These are phyloP conservation scores for Drosophila multiciliata DNA, from an alignment of 2,888 invertebrate genomes.

Conservation along the genomic window DNA sequence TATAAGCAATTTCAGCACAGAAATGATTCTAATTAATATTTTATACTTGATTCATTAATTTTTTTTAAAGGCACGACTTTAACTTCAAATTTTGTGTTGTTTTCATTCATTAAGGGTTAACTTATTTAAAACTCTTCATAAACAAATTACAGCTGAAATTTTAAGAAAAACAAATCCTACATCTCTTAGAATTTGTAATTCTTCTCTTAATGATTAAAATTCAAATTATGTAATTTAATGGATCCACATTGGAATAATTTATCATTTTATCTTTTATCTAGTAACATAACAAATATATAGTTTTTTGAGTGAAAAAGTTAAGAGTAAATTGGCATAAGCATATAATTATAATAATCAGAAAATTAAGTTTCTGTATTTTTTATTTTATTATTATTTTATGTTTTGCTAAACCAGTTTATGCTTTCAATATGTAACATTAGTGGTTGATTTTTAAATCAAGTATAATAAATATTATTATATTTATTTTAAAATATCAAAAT, in stretches of 20 bases:
- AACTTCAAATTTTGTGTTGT: no score
- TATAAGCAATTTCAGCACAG: not conserved
- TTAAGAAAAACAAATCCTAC: not conserved
- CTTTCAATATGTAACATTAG: not conserved
- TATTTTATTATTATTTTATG: not conserved
- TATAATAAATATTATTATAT: not conserved
- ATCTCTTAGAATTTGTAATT: not conserved
- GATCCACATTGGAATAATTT: not conserved
- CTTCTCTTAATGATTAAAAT: not conserved
- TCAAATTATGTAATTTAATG: not conserved
- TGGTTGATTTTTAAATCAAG: not conserved
- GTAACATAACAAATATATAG: not conserved
- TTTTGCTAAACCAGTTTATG: no score
- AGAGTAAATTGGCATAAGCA: no score
- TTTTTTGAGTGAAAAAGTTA: no score
- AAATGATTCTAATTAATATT: not conserved
- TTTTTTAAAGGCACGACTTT: not conserved
- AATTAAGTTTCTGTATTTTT: no score
- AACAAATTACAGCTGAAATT: not conserved
- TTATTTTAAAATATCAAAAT: no score
- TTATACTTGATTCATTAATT: not conserved
- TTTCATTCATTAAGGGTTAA: not conserved
- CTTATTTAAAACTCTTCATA: not conserved
- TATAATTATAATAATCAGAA: no score
- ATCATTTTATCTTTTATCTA: not conserved